These are phyloP conservation scores for Xanthia togata DNA, from an alignment of 2,888 invertebrate genomes.

Conservation along the genomic window DNA sequence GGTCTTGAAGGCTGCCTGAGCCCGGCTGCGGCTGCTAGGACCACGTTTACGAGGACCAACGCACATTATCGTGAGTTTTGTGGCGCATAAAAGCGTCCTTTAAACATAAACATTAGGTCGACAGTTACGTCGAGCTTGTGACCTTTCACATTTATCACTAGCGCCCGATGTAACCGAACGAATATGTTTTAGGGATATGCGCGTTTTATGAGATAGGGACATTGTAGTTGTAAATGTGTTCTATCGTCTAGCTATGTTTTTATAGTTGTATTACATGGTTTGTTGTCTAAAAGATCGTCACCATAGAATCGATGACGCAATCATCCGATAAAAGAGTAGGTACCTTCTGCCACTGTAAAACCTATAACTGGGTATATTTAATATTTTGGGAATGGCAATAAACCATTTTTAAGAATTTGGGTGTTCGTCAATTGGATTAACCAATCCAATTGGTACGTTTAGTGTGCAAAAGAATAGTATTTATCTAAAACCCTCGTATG, in stretches of 20 bases:
- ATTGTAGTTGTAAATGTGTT: constrained; percentile 22
- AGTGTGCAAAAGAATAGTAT: constrained; percentile 6
- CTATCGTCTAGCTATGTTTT: neutral
- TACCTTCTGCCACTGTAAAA: neutral
- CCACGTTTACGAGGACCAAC: constrained; percentile 56
- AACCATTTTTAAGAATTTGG: neutral
- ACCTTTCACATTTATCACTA: constrained; percentile 56
- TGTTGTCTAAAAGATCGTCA: neutral
- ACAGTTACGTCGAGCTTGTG: constrained; percentile 24
- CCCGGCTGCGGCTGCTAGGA: constrained; percentile 19
- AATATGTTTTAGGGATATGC: constrained; percentile 47
- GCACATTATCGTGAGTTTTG: constrained; percentile 64
- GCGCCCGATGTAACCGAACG: constrained; percentile 26
- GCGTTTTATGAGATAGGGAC: constrained; percentile 38
- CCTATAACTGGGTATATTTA: neutral
- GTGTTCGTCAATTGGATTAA: neutral
- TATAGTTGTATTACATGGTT: neutral
- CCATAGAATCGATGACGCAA: neutral
- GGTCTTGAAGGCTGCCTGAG: constrained; percentile 14
- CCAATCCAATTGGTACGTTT: neutral
- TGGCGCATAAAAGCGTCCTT: constrained; percentile 61
- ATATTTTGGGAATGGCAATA: neutral
- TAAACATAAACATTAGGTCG: constrained; percentile 61
- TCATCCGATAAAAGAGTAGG: neutral
- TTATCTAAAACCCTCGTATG: neutral